Base-by-base conservation (phyloP, 2,888 invertebrate genomes). In the Parnassius glacialis region DNA sequence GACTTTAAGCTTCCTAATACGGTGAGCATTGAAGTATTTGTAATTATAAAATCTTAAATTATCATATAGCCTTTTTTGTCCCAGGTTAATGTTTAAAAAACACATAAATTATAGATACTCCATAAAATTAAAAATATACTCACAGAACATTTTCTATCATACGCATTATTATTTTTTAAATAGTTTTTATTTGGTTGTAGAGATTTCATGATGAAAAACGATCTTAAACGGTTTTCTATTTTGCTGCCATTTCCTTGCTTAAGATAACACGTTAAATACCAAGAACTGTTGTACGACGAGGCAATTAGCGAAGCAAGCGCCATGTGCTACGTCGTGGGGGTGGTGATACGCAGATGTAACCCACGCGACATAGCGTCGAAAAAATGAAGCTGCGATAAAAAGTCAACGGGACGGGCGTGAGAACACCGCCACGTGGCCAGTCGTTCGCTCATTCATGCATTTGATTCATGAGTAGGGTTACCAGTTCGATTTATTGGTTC, bases 391-490 rank as follows among this genome's bases (percentile, higher is more conserved):
- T 70, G 76, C 81, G 83, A 87, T 84, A 89, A 89, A 88, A 89
- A 88, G 84, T 80, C 77, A 76, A 74, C 80, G 74, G 70, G 65
- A 61, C 70, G 65, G 83, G 82, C 90, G 90, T 90, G 90, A 90
- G 90, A 90, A 91, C 88, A 69, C 57, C 78, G 85, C 80, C 90
- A 90, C 89, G 90, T 90, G 90, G 85, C 85, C 74, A 71, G 71
- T 74, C 80, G 78, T 76, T 73, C 79, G 80, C 84, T 84, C 90
- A 90, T 90, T 90, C 90, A 90, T 87, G 84, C 84, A 87, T 90
- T 89, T 90, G 88, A 90, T 90, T 90, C 90, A 90, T 90, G 84
- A 87, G 83, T 78, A 80, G 80, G 79, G 79, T 75, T 72, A 73
- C 77, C 69, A 79, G 68, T 78, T 42, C 20, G 42, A 13, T 16